A percentile compares a stretch with the other conserved stretches of the same genome.
phyloP scores from a whole-genome alignment of 2,888 invertebrate genomes.

The Pachliopta kotzebuea region DNA sequence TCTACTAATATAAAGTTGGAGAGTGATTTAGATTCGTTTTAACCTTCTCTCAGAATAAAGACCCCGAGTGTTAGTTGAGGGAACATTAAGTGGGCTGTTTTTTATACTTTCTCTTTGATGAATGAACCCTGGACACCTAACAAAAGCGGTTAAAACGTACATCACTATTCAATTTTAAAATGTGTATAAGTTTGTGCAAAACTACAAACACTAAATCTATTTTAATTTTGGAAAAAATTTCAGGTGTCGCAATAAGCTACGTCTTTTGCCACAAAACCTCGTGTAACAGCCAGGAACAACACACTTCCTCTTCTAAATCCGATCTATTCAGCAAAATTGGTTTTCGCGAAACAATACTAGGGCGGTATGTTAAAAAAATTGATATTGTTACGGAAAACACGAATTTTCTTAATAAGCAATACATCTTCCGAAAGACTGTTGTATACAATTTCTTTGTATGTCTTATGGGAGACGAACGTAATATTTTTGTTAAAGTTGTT shows the following conservation, averaged over 20 bases:
- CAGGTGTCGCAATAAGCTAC: conserved; percentile 9
- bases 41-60: too few relatives aligned
- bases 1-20: too few relatives aligned
- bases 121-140: too few relatives aligned
- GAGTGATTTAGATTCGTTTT: too few relatives aligned
- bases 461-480: neutral
- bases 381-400: neutral
- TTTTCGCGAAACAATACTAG: conserved; percentile 24
- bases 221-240: neutral
- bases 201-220: neutral
- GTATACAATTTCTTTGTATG: too few relatives aligned
- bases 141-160: too few relatives aligned
- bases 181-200: neutral
- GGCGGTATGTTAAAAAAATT: conserved; percentile 6
- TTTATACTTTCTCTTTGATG: too few relatives aligned
- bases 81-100: too few relatives aligned
- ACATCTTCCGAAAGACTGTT: too few relatives aligned
- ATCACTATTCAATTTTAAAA: too few relatives aligned
- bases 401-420: neutral
- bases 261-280: neutral
- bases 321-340: conserved; percentile 22
- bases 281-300: neutral
- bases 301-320: neutral
- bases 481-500: neutral
- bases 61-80: too few relatives aligned